Evolutionary conservation across 2,113 vertebrate genomes (phyloP), one percentile per base, ranked within the genome.

Genomic region (Halcyon malimbica): DNA sequence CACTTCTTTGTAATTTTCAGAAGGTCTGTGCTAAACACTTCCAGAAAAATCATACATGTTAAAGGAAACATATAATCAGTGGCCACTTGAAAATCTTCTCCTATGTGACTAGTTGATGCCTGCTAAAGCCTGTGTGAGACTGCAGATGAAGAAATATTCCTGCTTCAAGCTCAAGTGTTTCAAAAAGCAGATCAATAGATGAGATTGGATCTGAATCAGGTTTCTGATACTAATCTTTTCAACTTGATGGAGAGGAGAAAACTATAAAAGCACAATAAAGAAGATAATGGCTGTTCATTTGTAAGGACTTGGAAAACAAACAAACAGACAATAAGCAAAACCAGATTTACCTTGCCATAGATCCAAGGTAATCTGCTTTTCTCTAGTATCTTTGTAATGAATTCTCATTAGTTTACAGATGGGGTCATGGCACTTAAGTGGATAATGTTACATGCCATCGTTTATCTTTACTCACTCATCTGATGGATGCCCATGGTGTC

Each of bases 341-440:
- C 81, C 94, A 86, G 97, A 85, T 96, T 97, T 95, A 91, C 82
- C 54, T 77, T 82, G 42, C 82, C 74, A 78, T 80, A 96, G 96
- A 96, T 94, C 95, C 94, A 94, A 76, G 83, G 33, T 93, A 97
- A 97, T 97, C 97, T 97, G 59, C 97, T 96, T 97, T 93, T 89
- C 92, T 94, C 90, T 82, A 65, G 62, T 67, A 70, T 63, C 95
- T 92, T 90, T 78, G 54, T 97, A 98, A 96, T 95, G 83, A 96
- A 94, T 97, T 98, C 88, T 93, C 90, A 73, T 97, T 97, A 96
- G 94, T 95, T 98, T 97, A 87, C 59, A 82, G 91, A 69, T 65
- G 59, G 71, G 35, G 31, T 68, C 44, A 17, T 57, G 75, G 60
- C 33, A 81, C 92, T 59, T 88, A 88, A 91, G 78, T 84, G 74